These are phyloP conservation scores for Leptothorax acervorum DNA, from an alignment of 2,888 invertebrate genomes.

Conservation along the genomic window DNA sequence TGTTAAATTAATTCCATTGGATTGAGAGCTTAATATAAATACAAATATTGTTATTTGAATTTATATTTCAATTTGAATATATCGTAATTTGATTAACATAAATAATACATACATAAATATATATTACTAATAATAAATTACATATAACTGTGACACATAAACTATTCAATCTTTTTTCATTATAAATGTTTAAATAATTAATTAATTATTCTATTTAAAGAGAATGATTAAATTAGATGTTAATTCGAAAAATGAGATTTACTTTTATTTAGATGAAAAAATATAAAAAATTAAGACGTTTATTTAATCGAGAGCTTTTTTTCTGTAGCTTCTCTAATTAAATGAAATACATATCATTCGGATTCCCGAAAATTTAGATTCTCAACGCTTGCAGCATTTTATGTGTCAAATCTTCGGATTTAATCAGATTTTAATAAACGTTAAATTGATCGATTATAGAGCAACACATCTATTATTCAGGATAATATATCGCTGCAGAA, in stretches of 20 bases:
- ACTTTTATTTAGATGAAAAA: background rate
- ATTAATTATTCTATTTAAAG: background rate
- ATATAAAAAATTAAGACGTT: background rate
- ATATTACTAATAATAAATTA: background rate
- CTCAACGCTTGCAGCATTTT: background rate
- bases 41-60: background rate
- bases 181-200: background rate
- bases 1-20: background rate
- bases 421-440: background rate
- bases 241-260: background rate
- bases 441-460: constrained; percentile 24
- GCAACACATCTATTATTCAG: constrained; percentile 3
- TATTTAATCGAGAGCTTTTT: background rate
- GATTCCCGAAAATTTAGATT: background rate
- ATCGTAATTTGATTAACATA: background rate
- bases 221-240: background rate
- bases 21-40: background rate
- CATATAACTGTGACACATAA: background rate
- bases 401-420: background rate
- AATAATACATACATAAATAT: background rate
- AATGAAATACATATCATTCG: background rate
- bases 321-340: background rate
- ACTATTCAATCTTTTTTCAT: background rate
- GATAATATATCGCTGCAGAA: background rate
- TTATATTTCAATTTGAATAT: background rate